Base-by-base conservation (phyloP, 2,888 invertebrate species). In the Diplolepis rosae region DNA sequence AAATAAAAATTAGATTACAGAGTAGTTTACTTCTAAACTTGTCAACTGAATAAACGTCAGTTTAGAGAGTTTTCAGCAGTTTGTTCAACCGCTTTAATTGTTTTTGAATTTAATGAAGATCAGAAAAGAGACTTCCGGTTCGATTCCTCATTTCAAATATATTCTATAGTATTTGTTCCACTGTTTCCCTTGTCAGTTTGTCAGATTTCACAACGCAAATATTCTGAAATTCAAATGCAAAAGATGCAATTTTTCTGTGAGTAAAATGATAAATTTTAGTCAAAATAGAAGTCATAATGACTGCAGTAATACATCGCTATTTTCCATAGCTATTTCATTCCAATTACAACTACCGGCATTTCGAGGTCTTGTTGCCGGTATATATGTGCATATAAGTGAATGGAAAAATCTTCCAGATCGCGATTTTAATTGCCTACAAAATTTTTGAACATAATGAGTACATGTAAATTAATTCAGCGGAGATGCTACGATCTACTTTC, bases 401-500 rank as follows among this genome's bases (percentile, higher is more conserved):
- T 56, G 56, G 24, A 39, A 39, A n/a, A 22, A 13, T 39, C 13
- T 35, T 6, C 5, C 15, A 22, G 13, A 32, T 68, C 74, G 81
- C 83, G 78, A 86, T 86, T 84, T 79, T 78, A 80, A 82, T 83
- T 77, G 81, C 81, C 71, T 72, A 74, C 68, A 72, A 66, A 80
- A 39, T 77, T 80, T 80, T 79, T 77, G 70, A 79, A 83, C 84
- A 87, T 84, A 86, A 89, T 89, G 89, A 88, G 86, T 74, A 85
- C 88, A 82, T 89, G 89, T 88, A 90, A 90, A 78, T 79, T 89
- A 42, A 71, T 90, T 67, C 90, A 90, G 75, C 86, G 90, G 80
- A 87, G 88, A 76, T 87, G 87, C 74, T 90, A 90, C 82, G 90
- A 90, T 81, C 77, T 90, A 56, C 82, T 90, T 5, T 90, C 90